A percentile compares a stretch with the other conserved stretches of the same genome.
phyloP scores from a whole-genome alignment of 2,888 invertebrate genomes.

The Petrolisthes manimaculis region DNA sequence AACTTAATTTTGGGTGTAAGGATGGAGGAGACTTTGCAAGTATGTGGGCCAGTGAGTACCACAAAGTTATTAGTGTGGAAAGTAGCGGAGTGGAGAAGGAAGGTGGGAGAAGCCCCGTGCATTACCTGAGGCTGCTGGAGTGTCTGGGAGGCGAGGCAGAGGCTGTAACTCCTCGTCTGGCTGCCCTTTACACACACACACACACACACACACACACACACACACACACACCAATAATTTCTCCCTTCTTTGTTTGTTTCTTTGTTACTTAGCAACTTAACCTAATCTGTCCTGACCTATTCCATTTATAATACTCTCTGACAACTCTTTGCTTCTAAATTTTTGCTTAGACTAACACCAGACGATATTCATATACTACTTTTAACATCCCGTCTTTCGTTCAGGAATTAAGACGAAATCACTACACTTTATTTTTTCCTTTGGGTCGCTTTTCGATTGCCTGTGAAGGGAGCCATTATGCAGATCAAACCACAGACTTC shows the following conservation, averaged over 20 bases:
- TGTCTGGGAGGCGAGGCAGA: neutral
- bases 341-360: too few species aligned
- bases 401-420: too few species aligned
- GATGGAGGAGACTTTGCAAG: neutral
- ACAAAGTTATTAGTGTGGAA: neutral
- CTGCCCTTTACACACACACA: neutral
- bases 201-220: neutral
- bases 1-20: neutral
- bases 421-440: too few species aligned
- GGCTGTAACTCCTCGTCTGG: neutral
- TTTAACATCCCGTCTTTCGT: too few species aligned
- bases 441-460: too few species aligned
- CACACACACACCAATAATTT: constrained; percentile 1
- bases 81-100: neutral
- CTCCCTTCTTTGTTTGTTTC: neutral
- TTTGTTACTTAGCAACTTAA: too few species aligned
- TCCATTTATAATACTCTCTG: too few species aligned
- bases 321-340: too few species aligned
- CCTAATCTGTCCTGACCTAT: too few species aligned
- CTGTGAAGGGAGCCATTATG: too few species aligned
- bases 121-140: neutral
- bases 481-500: too few species aligned
- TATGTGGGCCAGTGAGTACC: neutral
- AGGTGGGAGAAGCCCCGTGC: constrained; percentile 9
- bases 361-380: too few species aligned